phyloP scores from a whole-genome alignment of 2,113 vertebrate species.

The Oreochromis aureus region DNA sequence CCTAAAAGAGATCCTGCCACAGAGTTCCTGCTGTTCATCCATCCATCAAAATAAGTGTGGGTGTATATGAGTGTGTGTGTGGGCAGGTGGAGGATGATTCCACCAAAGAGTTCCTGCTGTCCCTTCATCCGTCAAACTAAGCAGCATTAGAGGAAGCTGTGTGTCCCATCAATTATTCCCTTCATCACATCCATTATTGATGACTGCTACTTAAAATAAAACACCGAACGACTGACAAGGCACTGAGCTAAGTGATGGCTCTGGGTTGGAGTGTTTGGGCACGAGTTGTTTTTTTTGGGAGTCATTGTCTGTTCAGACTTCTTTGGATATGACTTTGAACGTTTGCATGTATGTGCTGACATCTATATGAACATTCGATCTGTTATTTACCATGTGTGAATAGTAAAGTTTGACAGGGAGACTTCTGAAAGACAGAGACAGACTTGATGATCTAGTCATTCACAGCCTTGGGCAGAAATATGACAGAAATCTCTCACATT shows the following conservation, averaged over 20 bases:
- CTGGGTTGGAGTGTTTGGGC: slow-evolving; percentile 5
- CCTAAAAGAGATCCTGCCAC: slow-evolving; percentile 15
- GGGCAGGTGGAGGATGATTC: slow-evolving; percentile 22
- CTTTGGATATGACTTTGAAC: neutral
- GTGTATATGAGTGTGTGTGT: slow-evolving; percentile 15
- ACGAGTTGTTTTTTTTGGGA: neutral
- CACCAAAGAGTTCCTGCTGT: slow-evolving; percentile 52
- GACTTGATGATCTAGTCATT: neutral
- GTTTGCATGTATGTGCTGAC: neutral
- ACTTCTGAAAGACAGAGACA: neutral
- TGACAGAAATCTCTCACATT: neutral
- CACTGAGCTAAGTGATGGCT: slow-evolving; percentile 41
- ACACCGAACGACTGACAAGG: slow-evolving; percentile 56
- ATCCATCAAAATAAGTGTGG: slow-evolving; percentile 54
- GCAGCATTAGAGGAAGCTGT: slow-evolving; percentile 63
- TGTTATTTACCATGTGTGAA: neutral
- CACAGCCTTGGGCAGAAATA: neutral
- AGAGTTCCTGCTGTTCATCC: slow-evolving; percentile 37
- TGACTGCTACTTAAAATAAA: slow-evolving; percentile 68
- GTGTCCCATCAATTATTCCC: slow-evolving; percentile 70
- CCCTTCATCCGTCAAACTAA: slow-evolving; percentile 65
- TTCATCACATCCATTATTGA: slow-evolving; percentile 61
- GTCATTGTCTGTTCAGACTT: neutral
- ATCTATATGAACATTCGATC: neutral
- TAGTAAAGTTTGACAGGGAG: neutral